Evolutionary conservation across 2,888 invertebrate species (phyloP).

Genomic region (Adelphocoris suturalis): DNA sequence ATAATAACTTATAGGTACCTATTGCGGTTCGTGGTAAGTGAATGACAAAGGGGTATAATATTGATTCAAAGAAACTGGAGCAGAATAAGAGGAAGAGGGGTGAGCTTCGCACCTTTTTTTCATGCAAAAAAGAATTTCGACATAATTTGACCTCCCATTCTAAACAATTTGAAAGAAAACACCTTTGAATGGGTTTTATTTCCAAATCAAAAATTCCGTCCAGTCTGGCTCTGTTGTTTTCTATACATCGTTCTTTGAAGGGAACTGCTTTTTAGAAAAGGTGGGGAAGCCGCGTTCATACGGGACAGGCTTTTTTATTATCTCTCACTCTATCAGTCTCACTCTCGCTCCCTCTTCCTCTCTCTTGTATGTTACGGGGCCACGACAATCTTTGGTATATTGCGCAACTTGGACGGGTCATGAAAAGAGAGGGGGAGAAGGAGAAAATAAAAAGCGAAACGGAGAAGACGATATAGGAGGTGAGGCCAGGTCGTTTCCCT

Average conservation of each 20-base stretch:
- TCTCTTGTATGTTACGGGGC: background rate
- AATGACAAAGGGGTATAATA: background rate
- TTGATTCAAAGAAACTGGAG: background rate
- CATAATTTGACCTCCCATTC: background rate
- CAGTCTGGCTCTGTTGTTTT: background rate
- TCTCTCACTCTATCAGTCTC: background rate
- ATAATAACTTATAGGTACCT: too few species aligned
- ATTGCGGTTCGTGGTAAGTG: too few species aligned
- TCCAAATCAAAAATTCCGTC: background rate
- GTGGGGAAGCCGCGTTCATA: background rate
- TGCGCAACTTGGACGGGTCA: conserved; percentile 11
- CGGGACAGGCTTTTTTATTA: background rate
- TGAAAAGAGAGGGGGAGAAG: background rate
- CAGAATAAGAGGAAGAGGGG: background rate
- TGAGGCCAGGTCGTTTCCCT: background rate
- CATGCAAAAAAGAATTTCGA: background rate
- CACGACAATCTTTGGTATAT: background rate
- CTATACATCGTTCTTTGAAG: background rate
- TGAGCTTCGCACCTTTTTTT: too few species aligned
- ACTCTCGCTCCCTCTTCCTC: background rate
- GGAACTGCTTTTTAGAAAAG: background rate
- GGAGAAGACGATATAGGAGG: conserved; percentile 24
- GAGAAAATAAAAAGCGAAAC: background rate
- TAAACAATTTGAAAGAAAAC: background rate
- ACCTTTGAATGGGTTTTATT: background rate